Evolutionary conservation across 2,113 vertebrate genomes (phyloP), one percentile per base, ranked within the genome.

Genomic region (Rhinolophus ferrumequinum): DNA sequence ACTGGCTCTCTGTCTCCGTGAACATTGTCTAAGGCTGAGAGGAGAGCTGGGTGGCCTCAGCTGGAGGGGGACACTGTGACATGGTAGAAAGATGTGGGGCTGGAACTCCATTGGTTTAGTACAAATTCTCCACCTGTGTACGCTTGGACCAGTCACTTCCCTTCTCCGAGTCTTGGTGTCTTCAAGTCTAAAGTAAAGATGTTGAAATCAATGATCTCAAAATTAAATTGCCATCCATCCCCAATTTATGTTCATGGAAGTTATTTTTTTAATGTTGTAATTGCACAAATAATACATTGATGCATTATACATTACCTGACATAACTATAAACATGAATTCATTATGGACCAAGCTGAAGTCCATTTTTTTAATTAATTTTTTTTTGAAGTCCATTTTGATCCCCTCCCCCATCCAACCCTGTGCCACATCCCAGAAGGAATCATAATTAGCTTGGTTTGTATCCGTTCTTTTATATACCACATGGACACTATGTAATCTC

Each of bases 351-450:
- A 92, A n/a, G 26, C 8, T n/a, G 9, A 66, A 33, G 67, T 8
- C 26, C 35, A 1, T 16, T 50, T 76, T 35, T 50, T 12, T 50
- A 2, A 50, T 50, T 50, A 12, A 50, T 13, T 50, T 50, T 50
- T 47, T 2, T 50, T 50, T n/a, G 9, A 66, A 35, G 67, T 8
- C 26, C 35, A 1, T 16, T 41, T 76, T 35, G 22, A n/a, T 19
- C 16, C 24, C 21, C 4, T 12, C 12, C 8, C 6, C 6, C 3
- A 10, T 5, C n/a, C 69, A 12, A 0, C 26, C 21, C 16, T 0
- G 19, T 19, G 22, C 26, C 0, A 19, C 28, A 28, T 86, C 15
- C 60, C n/a, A 26, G 54, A 16, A 44, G 6, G n/a, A 73, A n/a
- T 8, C 26, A 1, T 10, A 4, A 22, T 14, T 14, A 14, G n/a